Evolutionary conservation across 2,888 invertebrate genomes (phyloP), one percentile per base, ranked within the genome.

Genomic region (Dasysyrphus tricinctus): DNA sequence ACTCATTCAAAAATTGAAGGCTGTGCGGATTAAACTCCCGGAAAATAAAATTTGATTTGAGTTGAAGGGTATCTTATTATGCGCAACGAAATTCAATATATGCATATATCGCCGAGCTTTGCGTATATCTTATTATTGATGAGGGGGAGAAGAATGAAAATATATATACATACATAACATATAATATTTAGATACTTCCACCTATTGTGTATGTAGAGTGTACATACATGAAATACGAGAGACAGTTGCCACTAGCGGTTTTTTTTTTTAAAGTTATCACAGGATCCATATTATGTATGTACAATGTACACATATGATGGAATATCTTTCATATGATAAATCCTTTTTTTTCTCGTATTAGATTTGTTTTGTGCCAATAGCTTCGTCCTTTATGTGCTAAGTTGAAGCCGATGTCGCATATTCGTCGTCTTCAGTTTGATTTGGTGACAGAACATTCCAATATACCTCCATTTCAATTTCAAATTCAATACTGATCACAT

Each of bases 21-120:
- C 78, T 69, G 74, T 67, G 11, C 65, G 67, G 34, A 51, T 74
- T 75, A 86, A 82, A 78, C 86, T 79, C 65, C 86, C 78, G 82
- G 82, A 86, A 86, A 86, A 86, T 86, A 86, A 86, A 86, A 86
- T 86, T 86, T 86, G 86, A 86, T 86, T 86, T 82, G 75, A 86
- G 82, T 79, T 86, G 86, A 86, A 86, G 86, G 86, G 86, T 86
- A 86, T 82, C 86, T 86, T 82, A 86, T 86, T 86, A 86, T 82
- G 86, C 86, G 75, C 70, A 82, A 49, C 78, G 86, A 82, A 86
- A 86, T 86, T 79, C 82, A 86, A 86, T 86, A 82, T 86, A 81
- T 82, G 51, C 59, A 72, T 69, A 74, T 56, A 78, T 44, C n/a
- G n/a, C 75, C 61, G 47, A 79, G 82, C 78, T 82, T 82, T 86